Evolutionary conservation across 1,140 invertebrate genomes (phyloP).

Genomic region (Trichomalopsis sarcophagae): DNA sequence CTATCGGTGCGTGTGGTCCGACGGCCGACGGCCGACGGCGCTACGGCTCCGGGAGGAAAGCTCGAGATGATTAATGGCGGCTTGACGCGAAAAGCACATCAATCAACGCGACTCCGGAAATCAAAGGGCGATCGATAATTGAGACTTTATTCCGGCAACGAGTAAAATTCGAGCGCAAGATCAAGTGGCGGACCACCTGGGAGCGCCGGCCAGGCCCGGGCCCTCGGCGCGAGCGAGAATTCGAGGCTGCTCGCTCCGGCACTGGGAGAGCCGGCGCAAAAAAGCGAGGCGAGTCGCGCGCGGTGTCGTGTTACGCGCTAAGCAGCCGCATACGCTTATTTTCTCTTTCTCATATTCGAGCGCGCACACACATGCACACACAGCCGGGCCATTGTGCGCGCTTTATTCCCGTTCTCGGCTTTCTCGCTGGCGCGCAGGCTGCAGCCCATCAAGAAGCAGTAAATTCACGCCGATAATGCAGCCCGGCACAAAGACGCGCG

Average conservation of each 20-base stretch:
- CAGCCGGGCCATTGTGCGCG: slow-evolving; percentile 7
- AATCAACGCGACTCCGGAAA: slow-evolving; percentile 38
- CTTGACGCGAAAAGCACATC: slow-evolving; percentile 47
- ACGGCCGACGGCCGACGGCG: neutral
- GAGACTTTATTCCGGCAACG: neutral
- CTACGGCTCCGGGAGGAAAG: too few relatives aligned
- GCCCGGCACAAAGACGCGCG: too few relatives aligned
- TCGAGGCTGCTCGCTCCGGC: neutral
- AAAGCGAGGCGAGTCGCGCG: neutral
- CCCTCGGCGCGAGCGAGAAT: too few relatives aligned
- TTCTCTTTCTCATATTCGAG: neutral
- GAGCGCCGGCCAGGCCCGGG: neutral
- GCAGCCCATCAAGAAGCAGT: too few relatives aligned
- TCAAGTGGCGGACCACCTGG: neutral
- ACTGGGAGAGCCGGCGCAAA: neutral
- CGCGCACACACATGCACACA: neutral
- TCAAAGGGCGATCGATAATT: too few relatives aligned
- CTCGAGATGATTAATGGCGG: slow-evolving; percentile 39
- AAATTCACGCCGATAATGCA: neutral
- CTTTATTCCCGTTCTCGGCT: neutral
- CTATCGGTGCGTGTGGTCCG: slow-evolving; percentile 32
- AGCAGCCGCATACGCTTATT: slow-evolving; percentile 2
- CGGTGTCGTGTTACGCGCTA: slow-evolving; percentile 9
- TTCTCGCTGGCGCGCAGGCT: neutral
- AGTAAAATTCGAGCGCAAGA: neutral